Percentiles rank a stretch among this genome's conserved stretches.
Conservation (phyloP, 2,113 vertebrate species). For the Lichenostomus cassidix region DNA sequence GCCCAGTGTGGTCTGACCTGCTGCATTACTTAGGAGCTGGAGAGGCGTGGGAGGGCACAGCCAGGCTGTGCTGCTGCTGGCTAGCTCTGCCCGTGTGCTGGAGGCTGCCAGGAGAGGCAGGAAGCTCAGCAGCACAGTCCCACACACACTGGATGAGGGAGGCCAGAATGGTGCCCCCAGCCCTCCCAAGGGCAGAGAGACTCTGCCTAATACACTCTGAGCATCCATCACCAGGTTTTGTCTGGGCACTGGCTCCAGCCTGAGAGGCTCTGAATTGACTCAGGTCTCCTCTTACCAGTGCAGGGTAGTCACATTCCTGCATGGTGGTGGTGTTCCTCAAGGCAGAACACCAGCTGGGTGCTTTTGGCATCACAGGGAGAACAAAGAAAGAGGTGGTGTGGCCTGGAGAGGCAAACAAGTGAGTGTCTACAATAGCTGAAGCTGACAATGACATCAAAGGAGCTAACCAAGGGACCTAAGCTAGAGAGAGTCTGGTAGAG, state of each 20-base stretch:
- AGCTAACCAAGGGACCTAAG: background rate
- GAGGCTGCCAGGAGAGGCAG: background rate
- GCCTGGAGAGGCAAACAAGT: background rate
- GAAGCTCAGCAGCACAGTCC: background rate
- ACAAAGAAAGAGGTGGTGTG: background rate
- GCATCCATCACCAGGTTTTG: background rate
- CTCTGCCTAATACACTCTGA: background rate
- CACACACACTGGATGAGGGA: background rate
- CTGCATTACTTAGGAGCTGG: background rate
- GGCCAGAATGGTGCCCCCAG: background rate
- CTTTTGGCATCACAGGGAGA: background rate
- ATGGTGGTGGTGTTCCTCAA: accelerated
- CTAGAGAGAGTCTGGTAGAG: background rate
- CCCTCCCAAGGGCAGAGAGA: accelerated
- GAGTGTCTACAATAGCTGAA: background rate
- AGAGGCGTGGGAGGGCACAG: background rate
- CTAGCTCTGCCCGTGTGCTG: background rate
- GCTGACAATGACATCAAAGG: background rate
- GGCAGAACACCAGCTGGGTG: background rate
- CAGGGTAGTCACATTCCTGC: background rate
- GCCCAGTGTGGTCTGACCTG: background rate
- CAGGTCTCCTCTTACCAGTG: background rate
- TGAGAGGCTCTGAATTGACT: background rate
- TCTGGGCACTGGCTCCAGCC: background rate
- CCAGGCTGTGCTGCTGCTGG: background rate